Evolutionary conservation across 2,888 invertebrate species (phyloP), one percentile per base, ranked within the genome.

Genomic region (Pyrgus malvae): DNA sequence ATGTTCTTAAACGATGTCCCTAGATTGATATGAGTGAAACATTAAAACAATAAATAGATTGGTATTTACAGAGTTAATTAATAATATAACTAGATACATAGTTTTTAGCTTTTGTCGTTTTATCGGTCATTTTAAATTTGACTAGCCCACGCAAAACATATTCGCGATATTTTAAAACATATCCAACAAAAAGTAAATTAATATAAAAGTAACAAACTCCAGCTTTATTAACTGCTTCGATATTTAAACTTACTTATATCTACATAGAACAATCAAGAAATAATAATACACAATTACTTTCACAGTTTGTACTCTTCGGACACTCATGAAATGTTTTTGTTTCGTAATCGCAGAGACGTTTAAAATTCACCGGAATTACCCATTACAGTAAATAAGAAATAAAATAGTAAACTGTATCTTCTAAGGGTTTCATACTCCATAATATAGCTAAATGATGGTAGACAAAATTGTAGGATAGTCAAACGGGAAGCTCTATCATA

Each of bases 11-110:
- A 83, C 84, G 77, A 78, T 77, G 78, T 82, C 75, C 78, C 86
- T 86, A 87, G 75, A 75, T 84, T 88, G 87, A 88, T 88, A 88
- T 87, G 87, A 88, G 83, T 83, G 78, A 84, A 86, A 88, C 80
- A 78, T 82, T 71, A 82, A 84, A 89, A 85, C 83, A 87, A 53
- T 87, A 84, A 78, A 74, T 76, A 78, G 77, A 63, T 83, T 88
- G 87, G 17, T 88, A 88, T 88, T 83, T 88, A 87, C 87, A 89
- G 74, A 70, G 66, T 73, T 78, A 72, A 2, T 38, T 11, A 75
- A 78, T 65, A 67, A 74, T 77, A 79, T 75, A 74, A 72, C 77
- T 83, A 82, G 66, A 70, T 74, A 78, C 65, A 69, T 78, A 73
- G 61, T 62, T 69, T 63, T 68, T 67, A 19, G 42, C 14, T 63